Base-by-base conservation (phyloP, 2,888 invertebrate species). In the Apamea sordens region DNA sequence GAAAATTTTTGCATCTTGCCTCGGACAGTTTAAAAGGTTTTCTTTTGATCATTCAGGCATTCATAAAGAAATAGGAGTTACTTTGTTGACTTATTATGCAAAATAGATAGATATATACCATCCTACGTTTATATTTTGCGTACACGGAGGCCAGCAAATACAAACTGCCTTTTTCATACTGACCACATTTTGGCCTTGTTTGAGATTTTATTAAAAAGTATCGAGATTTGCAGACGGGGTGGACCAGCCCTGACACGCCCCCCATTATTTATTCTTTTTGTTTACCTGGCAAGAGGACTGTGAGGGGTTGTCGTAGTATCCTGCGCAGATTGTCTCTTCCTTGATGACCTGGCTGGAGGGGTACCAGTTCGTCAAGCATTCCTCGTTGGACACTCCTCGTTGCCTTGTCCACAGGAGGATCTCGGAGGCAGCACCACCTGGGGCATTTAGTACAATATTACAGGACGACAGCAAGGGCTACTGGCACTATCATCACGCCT, bases 341-440 rank as follows among this genome's bases (percentile, higher is more conserved):
- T 89, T 87, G 59, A 96, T 89, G 73, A 93, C 91, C 5, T 67
- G 47, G 82, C 93, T 93, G 86, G 53, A 79, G 41, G 90, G 87
- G 91, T 95, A 96, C 92, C 93, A 95, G 5, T 13, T 0, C 7
- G 18, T 0, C 7, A 88, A 90, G 88, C 96, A 96, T 53, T 93
- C 92, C 41, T 86, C 92, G 88, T 95, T 95, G 83, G 92, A 92
- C 89, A 96, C 93, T 53, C 95, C 96, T 28, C 90, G 90, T 67
- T 97, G 97, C 87, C 91, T 92, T 65, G 97, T 95, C 92, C 96
- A 97, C 77, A 95, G 95, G 7, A 97, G 94, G 32, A 96, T 91
- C 76, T 95, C 95, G 0, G 96, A 95, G 0, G 92, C 76, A 0
- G 91, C 53, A 4, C 96, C 96, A 81, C 95, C 96, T 96, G 86